Conservation (phyloP, 2,888 invertebrate genomes). For the Trissonchulus sp. region DNA sequence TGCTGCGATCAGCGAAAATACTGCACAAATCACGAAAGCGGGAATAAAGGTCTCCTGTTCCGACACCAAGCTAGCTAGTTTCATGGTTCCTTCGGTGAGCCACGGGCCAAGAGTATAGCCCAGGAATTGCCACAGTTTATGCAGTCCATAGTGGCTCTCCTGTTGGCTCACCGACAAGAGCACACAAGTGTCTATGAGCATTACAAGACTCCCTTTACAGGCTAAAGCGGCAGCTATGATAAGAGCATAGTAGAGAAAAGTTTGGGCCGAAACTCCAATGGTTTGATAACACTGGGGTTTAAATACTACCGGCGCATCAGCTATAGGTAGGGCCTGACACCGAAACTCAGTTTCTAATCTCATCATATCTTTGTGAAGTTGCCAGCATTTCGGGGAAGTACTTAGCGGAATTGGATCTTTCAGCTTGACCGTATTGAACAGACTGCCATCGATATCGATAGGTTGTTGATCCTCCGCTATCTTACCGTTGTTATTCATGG, state of each 20-base stretch:
- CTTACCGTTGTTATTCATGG: no score
- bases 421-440: not conserved
- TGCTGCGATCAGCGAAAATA: no score
- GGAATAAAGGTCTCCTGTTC: not conserved
- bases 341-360: not conserved
- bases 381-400: not conserved
- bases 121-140: not conserved
- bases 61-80: no score
- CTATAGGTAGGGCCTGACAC: not conserved
- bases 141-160: not conserved
- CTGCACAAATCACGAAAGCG: no score
- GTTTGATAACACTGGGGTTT: not conserved
- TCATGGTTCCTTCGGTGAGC: no score
- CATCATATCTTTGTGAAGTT: not conserved
- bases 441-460: not conserved
- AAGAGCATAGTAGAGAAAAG: not conserved
- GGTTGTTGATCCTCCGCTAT: no score
- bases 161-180: not conserved
- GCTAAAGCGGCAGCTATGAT: not conserved
- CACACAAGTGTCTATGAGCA: not conserved
- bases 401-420: not conserved
- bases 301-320: not conserved
- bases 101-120: not conserved
- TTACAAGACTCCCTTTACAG: not conserved
- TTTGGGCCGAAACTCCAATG: not conserved